Percentiles rank a stretch among this genome's conserved stretches.
These are phyloP conservation scores for Tipula unca DNA, from an alignment of 2,888 invertebrate genomes.

Conservation along the genomic window DNA sequence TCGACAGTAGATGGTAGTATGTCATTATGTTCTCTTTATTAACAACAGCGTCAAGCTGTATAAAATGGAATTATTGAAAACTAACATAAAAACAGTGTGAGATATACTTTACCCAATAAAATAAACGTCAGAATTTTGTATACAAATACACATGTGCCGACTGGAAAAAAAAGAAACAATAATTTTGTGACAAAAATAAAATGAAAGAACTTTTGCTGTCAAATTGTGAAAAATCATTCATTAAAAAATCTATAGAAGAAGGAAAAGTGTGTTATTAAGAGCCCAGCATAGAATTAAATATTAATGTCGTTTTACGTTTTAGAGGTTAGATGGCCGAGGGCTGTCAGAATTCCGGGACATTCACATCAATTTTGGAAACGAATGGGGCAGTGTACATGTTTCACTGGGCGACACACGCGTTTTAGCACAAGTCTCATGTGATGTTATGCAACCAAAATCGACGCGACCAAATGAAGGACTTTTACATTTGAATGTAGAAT, in stretches of 20 bases:
- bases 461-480: constrained; percentile 84
- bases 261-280: constrained; percentile 49
- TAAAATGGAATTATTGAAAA: too few species aligned
- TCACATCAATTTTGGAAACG: constrained; percentile 67
- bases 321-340: constrained; percentile 74
- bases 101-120: neutral
- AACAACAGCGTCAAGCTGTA: neutral
- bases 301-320: constrained; percentile 31
- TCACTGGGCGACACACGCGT: constrained; percentile 77
- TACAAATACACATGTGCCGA: neutral
- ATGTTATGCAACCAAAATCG: constrained; percentile 75
- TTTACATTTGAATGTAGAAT: constrained; percentile 75
- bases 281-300: neutral
- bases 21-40: neutral
- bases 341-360: constrained; percentile 64
- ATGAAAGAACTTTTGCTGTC: constrained; percentile 60
- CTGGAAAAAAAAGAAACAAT: neutral
- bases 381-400: constrained; percentile 73
- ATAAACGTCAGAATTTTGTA: neutral
- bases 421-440: constrained; percentile 80
- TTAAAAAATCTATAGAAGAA: constrained; percentile 54
- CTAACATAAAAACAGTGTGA: neutral
- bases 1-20: neutral
- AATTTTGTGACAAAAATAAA: neutral
- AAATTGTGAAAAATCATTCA: constrained; percentile 61